Conservation (phyloP, 2,888 invertebrate genomes). For the Mayetiola destructor region DNA sequence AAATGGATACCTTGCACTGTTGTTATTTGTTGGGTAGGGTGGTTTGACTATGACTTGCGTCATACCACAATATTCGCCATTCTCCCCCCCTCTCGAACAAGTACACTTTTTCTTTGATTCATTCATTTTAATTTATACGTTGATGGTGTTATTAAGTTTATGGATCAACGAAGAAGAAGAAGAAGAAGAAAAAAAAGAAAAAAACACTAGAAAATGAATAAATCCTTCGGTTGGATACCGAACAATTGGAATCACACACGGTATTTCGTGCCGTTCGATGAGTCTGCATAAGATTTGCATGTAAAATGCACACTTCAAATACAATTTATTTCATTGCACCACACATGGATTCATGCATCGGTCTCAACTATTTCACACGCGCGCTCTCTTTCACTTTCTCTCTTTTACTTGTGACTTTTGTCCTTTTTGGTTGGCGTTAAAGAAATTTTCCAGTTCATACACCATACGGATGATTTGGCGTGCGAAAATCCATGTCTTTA, state of each 20-base stretch:
- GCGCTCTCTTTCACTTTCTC: not conserved
- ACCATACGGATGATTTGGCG: too few species aligned
- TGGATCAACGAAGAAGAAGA: constrained; percentile 2
- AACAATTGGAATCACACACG: not conserved
- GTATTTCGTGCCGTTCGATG: not conserved
- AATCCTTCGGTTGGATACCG: too few species aligned
- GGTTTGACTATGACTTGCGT: too few species aligned
- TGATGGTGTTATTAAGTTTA: constrained; percentile 7
- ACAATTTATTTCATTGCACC: constrained; percentile 2
- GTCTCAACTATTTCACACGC: not conserved
- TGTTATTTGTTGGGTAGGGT: too few species aligned
- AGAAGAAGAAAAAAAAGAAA: too few species aligned
- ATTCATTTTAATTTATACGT: constrained; percentile 8
- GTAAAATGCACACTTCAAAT: constrained; percentile 6
- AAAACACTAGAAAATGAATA: too few species aligned
- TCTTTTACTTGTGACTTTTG: not conserved
- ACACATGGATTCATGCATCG: not conserved
- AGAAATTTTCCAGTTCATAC: too few species aligned
- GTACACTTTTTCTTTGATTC: not conserved
- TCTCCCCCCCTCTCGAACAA: not conserved
- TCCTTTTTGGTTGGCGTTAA: not conserved
- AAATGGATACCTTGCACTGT: not conserved
- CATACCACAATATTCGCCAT: not conserved
- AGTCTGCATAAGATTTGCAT: constrained; percentile 11
- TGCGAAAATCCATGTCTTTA: too few species aligned